Evolutionary conservation across 2,113 vertebrate genomes (phyloP).

Genomic region (Eurystomus gularis): DNA sequence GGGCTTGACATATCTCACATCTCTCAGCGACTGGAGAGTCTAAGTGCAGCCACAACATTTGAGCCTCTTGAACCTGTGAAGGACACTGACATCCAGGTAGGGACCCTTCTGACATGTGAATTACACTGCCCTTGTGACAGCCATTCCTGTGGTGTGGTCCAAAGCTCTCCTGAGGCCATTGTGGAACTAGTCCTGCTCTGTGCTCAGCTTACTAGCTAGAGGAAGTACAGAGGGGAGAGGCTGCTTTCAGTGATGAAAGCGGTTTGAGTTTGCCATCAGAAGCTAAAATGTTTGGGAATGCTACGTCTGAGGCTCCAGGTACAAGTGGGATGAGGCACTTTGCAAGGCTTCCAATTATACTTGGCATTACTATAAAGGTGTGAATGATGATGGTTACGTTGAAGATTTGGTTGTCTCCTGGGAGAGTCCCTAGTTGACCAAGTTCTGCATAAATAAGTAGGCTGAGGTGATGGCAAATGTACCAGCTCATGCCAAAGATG

Average conservation of each 20-base stretch:
- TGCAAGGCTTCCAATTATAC: background rate
- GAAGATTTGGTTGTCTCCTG: background rate
- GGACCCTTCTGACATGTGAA: background rate
- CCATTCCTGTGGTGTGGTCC: background rate
- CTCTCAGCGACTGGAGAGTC: conserved; percentile 92
- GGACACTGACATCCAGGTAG: conserved; percentile 98
- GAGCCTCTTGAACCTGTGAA: conserved; percentile 97
- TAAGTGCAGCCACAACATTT: conserved; percentile 96
- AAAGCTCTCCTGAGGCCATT: background rate
- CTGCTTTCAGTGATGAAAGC: background rate
- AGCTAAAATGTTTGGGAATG: background rate
- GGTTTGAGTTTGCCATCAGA: background rate
- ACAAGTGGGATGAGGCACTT: background rate
- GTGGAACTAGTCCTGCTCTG: background rate
- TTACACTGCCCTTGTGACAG: background rate
- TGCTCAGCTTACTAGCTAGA: background rate
- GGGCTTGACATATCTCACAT: conserved; percentile 97
- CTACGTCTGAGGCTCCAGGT: background rate
- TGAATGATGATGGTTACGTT: background rate
- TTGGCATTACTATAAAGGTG: background rate
- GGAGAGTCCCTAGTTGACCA: background rate
- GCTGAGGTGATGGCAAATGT: background rate
- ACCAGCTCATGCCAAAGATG: background rate
- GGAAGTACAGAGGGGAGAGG: background rate
- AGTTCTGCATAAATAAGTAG: background rate